Evolutionary conservation across 1,140 invertebrate genomes (phyloP).

Genomic region (Ips nitidus): DNA sequence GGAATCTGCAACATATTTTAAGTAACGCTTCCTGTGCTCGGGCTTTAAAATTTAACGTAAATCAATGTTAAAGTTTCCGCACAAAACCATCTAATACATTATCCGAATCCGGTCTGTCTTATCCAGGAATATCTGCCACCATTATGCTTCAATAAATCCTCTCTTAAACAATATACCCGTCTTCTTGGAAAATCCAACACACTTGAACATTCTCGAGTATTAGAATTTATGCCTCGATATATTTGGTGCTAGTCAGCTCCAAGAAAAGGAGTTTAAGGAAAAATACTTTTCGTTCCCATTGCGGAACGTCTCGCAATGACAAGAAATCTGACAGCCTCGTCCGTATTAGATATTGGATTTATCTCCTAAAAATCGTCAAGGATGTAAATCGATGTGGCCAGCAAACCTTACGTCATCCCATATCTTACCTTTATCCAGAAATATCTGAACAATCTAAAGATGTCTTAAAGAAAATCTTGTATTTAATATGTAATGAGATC

Average conservation of each 20-base stretch:
- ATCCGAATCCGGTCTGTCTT: constrained; percentile 22
- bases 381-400: constrained; percentile 11
- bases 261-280: constrained; percentile 1
- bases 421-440: too few relatives aligned
- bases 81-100: constrained; percentile 19
- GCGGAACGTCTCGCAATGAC: background rate
- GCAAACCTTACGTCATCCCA: background rate
- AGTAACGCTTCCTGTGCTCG: background rate
- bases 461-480: too few relatives aligned
- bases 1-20: constrained; percentile 4
- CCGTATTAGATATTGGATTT: background rate
- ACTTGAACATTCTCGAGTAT: constrained; percentile 21
- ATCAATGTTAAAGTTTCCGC: constrained; percentile 11
- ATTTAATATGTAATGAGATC: too few relatives aligned
- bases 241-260: constrained; percentile 5
- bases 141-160: constrained; percentile 26
- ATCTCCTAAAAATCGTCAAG: background rate
- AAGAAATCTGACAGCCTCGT: background rate
- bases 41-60: constrained; percentile 7
- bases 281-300: background rate
- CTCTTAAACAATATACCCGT: constrained; percentile 26
- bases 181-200: constrained; percentile 14
- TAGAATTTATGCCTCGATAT: constrained; percentile 10
- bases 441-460: too few relatives aligned
- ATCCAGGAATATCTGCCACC: constrained; percentile 23